These are phyloP conservation scores for Heliornis fulica DNA, from an alignment of 2,113 vertebrate species.

Conservation along the genomic window DNA sequence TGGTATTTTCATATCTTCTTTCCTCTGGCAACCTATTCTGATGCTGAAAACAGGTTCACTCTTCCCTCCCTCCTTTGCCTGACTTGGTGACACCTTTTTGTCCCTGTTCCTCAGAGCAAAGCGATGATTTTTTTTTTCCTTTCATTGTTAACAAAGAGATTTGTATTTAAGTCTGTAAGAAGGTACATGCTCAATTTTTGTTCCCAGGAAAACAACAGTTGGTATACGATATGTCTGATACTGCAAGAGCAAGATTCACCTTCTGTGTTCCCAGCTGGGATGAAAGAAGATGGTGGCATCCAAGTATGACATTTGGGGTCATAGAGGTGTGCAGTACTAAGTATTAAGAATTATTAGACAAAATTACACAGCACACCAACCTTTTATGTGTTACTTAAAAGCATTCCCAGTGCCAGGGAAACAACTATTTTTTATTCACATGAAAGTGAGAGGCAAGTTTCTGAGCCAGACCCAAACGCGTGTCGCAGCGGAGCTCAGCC, in stretches of 20 bases:
- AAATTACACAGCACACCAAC: not conserved
- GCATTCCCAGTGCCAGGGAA: not conserved
- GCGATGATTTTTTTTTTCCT: not conserved
- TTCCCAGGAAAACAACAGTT: constrained; percentile 18
- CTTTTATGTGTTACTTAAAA: not conserved
- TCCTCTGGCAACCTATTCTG: rapidly evolving
- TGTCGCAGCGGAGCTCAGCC: not conserved
- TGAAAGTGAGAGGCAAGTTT: not conserved
- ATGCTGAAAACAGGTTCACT: not conserved
- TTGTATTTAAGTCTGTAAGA: not conserved
- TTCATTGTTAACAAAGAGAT: not conserved
- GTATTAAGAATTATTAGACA: not conserved
- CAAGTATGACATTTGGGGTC: not conserved
- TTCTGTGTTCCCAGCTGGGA: not conserved
- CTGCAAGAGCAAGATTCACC: not conserved
- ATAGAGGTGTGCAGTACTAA: not conserved
- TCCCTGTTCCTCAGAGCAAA: not conserved
- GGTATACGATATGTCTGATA: not conserved
- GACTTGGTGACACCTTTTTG: not conserved
- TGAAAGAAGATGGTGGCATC: not conserved
- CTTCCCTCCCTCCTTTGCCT: not conserved
- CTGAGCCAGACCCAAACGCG: not conserved
- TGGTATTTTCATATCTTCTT: not conserved
- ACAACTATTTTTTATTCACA: not conserved
- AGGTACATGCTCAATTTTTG: not conserved